These are phyloP conservation scores for Sander vitreus DNA, from an alignment of 2,113 vertebrate species.

Conservation along the genomic window DNA sequence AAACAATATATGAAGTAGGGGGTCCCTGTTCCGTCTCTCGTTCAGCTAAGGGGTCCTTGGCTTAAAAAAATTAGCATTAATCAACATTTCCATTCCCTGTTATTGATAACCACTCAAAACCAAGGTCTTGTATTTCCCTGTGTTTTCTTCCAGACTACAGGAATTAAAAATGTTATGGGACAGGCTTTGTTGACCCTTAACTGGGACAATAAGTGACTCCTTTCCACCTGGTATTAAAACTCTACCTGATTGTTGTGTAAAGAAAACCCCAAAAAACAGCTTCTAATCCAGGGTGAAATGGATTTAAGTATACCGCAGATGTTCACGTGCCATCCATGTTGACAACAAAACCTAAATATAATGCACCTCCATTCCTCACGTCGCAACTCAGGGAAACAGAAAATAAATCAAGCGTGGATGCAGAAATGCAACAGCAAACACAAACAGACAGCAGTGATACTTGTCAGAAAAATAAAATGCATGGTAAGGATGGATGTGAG, in stretches of 20 bases:
- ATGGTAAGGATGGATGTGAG: constrained; percentile 32
- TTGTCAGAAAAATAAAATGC: constrained; percentile 31
- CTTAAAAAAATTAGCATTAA: too few relatives aligned
- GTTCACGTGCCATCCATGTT: background rate
- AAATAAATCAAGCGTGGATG: constrained; percentile 37
- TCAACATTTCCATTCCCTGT: too few relatives aligned
- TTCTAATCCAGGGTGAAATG: background rate
- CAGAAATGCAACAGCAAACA: background rate
- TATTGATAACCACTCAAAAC: too few relatives aligned
- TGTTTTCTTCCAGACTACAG: too few relatives aligned
- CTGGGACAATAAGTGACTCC: background rate
- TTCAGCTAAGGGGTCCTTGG: too few relatives aligned
- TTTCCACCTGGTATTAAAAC: background rate
- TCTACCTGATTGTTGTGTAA: background rate
- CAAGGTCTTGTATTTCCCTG: too few relatives aligned
- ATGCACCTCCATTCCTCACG: constrained; percentile 23
- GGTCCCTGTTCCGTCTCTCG: too few relatives aligned
- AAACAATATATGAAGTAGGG: too few relatives aligned
- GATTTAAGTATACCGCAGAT: background rate
- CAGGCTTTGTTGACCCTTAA: background rate
- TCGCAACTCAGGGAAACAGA: constrained; percentile 15
- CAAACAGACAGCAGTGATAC: constrained; percentile 12
- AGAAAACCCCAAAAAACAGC: background rate
- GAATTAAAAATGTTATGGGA: too few relatives aligned
- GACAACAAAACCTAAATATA: constrained; percentile 26